phyloP scores from a whole-genome alignment of 1,140 invertebrate species.

The Sarcophaga peregrina region DNA sequence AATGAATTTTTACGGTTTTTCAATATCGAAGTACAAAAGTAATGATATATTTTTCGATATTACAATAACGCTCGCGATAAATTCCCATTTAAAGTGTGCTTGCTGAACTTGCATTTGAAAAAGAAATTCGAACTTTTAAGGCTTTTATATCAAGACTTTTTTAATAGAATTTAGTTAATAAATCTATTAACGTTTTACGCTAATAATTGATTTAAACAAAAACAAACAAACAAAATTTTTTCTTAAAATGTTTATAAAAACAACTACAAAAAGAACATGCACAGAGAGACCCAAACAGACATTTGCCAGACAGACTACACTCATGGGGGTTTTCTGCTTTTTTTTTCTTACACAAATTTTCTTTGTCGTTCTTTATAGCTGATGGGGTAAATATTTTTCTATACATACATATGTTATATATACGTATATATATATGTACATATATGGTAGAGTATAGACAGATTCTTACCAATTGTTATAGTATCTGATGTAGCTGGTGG shows the following conservation, averaged over 20 bases:
- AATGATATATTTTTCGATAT: neutral
- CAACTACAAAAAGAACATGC: too few relatives aligned
- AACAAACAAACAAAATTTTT: slow-evolving; percentile 15
- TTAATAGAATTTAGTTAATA: neutral
- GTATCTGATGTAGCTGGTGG: neutral
- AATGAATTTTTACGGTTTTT: too few relatives aligned
- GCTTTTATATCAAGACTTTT: too few relatives aligned
- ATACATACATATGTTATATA: neutral
- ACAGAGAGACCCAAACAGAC: neutral
- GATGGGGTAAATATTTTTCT: too few relatives aligned
- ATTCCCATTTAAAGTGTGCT: neutral
- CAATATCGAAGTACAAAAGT: neutral
- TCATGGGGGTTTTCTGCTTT: neutral
- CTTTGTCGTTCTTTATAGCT: too few relatives aligned
- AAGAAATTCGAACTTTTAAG: too few relatives aligned
- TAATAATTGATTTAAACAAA: neutral
- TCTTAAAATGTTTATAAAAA: neutral
- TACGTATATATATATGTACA: neutral
- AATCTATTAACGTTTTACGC: slow-evolving; percentile 17
- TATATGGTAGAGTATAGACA: neutral
- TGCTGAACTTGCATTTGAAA: too few relatives aligned
- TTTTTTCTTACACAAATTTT: too few relatives aligned
- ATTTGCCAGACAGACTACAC: neutral
- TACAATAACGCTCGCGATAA: neutral
- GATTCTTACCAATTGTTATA: slow-evolving; percentile 21